phyloP scores from a whole-genome alignment of 2,888 invertebrate genomes.

The Eupithecia exiguata region DNA sequence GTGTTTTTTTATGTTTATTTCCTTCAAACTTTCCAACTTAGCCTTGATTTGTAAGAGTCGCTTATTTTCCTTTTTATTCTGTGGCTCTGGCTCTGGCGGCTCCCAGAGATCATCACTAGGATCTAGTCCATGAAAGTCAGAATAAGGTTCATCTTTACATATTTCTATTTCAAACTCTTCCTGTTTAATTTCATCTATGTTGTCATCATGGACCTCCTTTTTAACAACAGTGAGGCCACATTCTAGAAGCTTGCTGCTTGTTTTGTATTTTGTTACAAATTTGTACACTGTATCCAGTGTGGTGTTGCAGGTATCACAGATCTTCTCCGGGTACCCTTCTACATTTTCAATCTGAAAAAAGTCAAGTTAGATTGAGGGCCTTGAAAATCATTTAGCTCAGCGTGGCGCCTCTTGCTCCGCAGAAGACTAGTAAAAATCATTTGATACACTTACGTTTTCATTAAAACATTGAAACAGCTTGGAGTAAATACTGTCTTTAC shows the following conservation, averaged over 20 bases:
- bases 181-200: conserved; percentile 31
- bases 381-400: neutral
- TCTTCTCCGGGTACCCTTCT: conserved; percentile 68
- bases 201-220: conserved; percentile 52
- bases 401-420: too few relatives aligned
- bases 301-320: conserved; percentile 65
- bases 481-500: conserved; percentile 49
- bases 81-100: conserved; percentile 38
- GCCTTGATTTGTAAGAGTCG: conserved; percentile 37
- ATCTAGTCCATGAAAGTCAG: conserved; percentile 35
- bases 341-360: conserved; percentile 67
- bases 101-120: conserved; percentile 44
- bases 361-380: neutral
- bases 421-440: neutral
- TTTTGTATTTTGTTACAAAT: conserved; percentile 68
- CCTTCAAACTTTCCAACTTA: conserved; percentile 38
- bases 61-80: conserved; percentile 43
- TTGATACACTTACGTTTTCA: conserved; percentile 58
- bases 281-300: conserved; percentile 58
- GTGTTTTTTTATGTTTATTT: conserved; percentile 44
- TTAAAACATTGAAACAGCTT: conserved; percentile 66
- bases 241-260: conserved; percentile 61
- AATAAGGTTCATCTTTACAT: conserved; percentile 54
- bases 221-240: conserved; percentile 58
- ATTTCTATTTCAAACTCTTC: conserved; percentile 51